Conservation (phyloP, 2,113 vertebrate genomes). For the Ptychochromis oligacanthus region DNA sequence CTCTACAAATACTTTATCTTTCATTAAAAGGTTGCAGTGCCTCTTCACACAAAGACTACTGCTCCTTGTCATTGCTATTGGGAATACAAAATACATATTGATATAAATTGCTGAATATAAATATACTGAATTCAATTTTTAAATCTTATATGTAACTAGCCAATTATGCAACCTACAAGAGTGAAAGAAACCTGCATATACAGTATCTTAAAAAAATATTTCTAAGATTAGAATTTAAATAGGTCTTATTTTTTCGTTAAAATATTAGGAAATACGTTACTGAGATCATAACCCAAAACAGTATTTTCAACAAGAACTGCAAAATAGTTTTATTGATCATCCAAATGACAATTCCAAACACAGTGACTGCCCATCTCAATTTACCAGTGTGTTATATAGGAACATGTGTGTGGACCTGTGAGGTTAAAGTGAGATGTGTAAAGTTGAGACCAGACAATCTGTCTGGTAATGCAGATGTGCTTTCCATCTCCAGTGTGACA, state of each 20-base stretch:
- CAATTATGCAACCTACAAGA: not conserved
- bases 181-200: not conserved
- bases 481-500: constrained; percentile 52
- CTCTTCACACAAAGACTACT: not conserved
- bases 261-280: not conserved
- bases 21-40: not conserved
- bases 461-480: constrained; percentile 39
- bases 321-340: not conserved
- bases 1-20: not conserved
- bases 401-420: not conserved
- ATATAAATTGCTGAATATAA: not conserved
- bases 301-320: not conserved
- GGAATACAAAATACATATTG: not conserved
- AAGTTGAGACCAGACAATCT: constrained; percentile 24
- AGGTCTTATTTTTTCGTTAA: not conserved
- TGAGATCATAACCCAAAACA: not conserved
- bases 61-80: not conserved
- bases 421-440: constrained; percentile 1
- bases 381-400: fast-evolving
- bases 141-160: not conserved
- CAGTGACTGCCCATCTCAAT: fast-evolving
- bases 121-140: no score
- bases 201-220: no score
- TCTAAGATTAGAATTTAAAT: not conserved
- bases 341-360: not conserved